Evolutionary conservation across 2,888 invertebrate genomes (phyloP), one percentile per base, ranked within the genome.

Genomic region (Dicyrtoma fusca): DNA sequence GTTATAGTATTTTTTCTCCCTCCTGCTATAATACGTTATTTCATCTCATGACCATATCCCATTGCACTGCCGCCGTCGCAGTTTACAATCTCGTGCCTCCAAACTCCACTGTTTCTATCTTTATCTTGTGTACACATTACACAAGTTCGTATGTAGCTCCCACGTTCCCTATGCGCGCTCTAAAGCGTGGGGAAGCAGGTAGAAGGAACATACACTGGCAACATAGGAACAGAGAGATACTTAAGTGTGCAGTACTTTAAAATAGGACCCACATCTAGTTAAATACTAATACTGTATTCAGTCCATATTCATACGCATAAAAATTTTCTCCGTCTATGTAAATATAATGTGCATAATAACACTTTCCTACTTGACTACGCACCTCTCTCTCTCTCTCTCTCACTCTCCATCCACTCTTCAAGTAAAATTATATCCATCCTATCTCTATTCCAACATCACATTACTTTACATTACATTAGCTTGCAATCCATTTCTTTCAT

Each of bases 401-500:
- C 6, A 23, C 64, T 25, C 8, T 45, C 25, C 34, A 3, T 34
- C 8, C 34, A 34, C 34, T 34, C 34, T 8, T 34, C 34, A 8
- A 34, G 34, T 34, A 34, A 34, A 34, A 34, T 34, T 34, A 34
- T 34, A 49, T 49, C 4, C 21, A 55, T 55, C 11, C 19, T 26
- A 17, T 61, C 61, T 61, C 61, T 61, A 61, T 61, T 44, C 42
- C 34, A 61, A 61, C 61, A 61, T 61, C 44, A 42, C 61, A 61
- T 61, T 61, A 19, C 61, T 61, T 61, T 61, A 61, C 61, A 61
- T 61, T 61, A 42, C 61, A 61, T 61, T 64, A 64, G 49, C 26
- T 64, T 64, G 51, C 64, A 64, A 64, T 64, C 64, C 64, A 64
- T 64, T 64, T 45, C 63, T 64, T 64, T 45, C 63, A 63, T 63